These are phyloP conservation scores for Mizuhopecten yessoensis DNA, from an alignment of 1,140 invertebrate genomes.

Conservation along the genomic window DNA sequence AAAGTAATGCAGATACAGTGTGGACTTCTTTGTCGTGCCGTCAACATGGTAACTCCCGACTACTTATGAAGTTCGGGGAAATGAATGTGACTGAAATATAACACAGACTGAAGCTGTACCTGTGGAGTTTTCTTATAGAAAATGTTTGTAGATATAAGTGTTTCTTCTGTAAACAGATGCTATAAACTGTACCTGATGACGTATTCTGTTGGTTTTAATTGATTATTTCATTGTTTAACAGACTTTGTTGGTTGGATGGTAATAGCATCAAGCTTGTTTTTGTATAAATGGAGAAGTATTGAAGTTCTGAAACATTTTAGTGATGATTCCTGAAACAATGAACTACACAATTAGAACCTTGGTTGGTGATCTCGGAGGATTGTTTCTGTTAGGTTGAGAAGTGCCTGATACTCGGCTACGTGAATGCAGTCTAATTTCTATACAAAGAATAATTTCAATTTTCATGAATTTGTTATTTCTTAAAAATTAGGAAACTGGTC, in stretches of 20 bases:
- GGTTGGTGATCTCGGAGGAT: background rate
- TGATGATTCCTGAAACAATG: background rate
- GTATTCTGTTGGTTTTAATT: background rate
- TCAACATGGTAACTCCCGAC: background rate
- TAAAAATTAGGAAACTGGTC: background rate
- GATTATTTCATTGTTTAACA: background rate
- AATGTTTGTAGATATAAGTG: slow-evolving; percentile 3
- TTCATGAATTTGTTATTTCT: background rate
- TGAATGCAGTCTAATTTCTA: background rate
- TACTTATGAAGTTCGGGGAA: background rate
- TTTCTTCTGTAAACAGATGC: background rate
- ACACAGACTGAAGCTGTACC: background rate
- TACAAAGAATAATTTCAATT: background rate
- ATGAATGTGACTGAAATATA: background rate
- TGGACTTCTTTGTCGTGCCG: background rate
- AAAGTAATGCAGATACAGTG: background rate
- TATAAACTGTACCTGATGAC: background rate
- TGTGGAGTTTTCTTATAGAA: slow-evolving; percentile 9
- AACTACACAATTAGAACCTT: background rate
- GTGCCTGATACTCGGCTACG: background rate
- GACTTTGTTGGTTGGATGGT: background rate
- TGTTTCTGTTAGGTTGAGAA: background rate
- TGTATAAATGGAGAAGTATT: background rate
- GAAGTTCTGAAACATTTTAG: too few species aligned
- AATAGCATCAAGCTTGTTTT: background rate